Conservation (phyloP, 2,888 invertebrate genomes). For the Acleris cristana region DNA sequence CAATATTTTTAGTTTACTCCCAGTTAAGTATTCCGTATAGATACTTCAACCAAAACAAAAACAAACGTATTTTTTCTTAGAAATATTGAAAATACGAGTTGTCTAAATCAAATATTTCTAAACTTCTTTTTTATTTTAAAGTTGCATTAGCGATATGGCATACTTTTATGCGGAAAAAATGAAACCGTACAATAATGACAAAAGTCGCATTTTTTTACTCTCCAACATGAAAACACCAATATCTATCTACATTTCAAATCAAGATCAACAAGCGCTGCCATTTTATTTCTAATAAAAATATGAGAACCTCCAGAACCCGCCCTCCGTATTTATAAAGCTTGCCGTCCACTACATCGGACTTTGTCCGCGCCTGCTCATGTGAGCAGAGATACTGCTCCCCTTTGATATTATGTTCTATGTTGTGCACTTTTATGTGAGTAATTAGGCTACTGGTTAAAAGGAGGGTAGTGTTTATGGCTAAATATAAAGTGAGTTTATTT, state of each 20-base stretch:
- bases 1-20: not conserved
- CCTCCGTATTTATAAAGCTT: constrained; percentile 17
- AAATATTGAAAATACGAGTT: too few relatives aligned
- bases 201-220: too few relatives aligned
- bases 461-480: constrained; percentile 27
- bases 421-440: constrained; percentile 29
- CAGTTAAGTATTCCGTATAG: too few relatives aligned
- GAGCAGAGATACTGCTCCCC: constrained; percentile 71
- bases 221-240: too few relatives aligned
- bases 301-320: constrained; percentile 41
- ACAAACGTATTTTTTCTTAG: too few relatives aligned
- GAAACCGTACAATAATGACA: too few relatives aligned
- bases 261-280: not conserved
- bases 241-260: not conserved
- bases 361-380: constrained; percentile 71
- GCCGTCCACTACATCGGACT: constrained; percentile 50
- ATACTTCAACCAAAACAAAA: too few relatives aligned
- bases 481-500: not conserved
- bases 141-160: too few relatives aligned
- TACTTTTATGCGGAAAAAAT: too few relatives aligned
- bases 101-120: too few relatives aligned
- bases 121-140: too few relatives aligned
- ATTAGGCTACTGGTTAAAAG: constrained; percentile 43
- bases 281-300: not conserved
- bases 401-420: constrained; percentile 34